Conservation (phyloP, 37 sponge, comb jelly and placozoan species). For the Mnemiopsis leidyi region DNA sequence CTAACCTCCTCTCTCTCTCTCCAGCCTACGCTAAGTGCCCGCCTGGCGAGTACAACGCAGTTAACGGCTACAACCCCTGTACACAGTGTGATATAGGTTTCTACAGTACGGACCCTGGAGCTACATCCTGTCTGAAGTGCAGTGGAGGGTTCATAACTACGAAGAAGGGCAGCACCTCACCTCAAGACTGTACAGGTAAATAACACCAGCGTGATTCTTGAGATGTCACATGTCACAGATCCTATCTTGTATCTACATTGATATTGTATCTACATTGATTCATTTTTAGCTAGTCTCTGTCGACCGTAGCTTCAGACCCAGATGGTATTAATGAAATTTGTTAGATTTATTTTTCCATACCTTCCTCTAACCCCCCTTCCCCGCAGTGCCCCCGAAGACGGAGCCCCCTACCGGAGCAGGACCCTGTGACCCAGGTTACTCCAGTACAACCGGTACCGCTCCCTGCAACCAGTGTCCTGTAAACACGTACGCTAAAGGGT, state of each 20-base stretch:
- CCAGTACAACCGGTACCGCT: slow-evolving; percentile 13
- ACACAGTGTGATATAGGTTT: slow-evolving; percentile 14
- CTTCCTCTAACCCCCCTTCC: neutral
- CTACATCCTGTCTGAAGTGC: neutral
- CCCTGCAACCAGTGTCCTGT: neutral
- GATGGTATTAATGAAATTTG: neutral
- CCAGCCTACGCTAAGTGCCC: slow-evolving; percentile 33
- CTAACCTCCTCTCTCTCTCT: neutral
- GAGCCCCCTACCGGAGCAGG: neutral
- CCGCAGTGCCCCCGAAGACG: slow-evolving; percentile 14
- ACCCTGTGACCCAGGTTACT: neutral
- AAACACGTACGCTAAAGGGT: neutral
- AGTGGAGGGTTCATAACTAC: neutral
- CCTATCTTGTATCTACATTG: no score
- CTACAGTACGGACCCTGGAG: slow-evolving; percentile 49
- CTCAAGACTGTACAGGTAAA: slow-evolving; percentile 6
- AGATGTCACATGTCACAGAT: no score
- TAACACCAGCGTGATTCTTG: no score
- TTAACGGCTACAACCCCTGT: slow-evolving; percentile 25
- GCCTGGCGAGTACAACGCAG: slow-evolving; percentile 14
- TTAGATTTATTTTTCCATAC: neutral
- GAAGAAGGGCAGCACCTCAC: neutral
- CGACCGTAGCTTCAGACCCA: no score
- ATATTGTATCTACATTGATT: no score
- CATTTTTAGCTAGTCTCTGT: no score